Evolutionary conservation across 2,113 vertebrate genomes (phyloP), one percentile per base, ranked within the genome.

Genomic region (Junco hyemalis): DNA sequence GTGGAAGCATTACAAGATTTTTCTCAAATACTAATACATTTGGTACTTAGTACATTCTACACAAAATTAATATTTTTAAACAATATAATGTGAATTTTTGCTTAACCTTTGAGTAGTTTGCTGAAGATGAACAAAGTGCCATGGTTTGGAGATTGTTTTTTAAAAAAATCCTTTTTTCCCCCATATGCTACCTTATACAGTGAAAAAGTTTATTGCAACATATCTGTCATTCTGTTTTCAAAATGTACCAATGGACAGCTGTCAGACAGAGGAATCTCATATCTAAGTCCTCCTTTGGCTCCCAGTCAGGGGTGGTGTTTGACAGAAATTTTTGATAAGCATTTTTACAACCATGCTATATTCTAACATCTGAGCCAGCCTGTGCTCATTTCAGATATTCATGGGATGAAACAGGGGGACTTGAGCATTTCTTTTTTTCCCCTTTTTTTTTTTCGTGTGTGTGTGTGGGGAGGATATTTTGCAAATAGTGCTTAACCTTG

Each of bases 261-360:
- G 88, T 92, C 56, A 86, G 91, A 60, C 65, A 61, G 91, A 84
- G 84, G 86, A 87, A 94, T 90, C 50, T 83, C 87, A 86, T 70
- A 77, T 82, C 87, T 66, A 61, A 95, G 89, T 82, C 74, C 42
- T 92, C 42, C 38, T 80, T 80, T 94, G 96, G 87, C 89, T 91
- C 50, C 47, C 51, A 35, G 25, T 91, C 87, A 91, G 65, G 48
- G 19, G 14, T 72, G 42, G 25, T 79, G 54, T 44, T 89, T 76
- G 61, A 81, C 78, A 85, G 70, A 92, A 87, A 85, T 54, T 38
- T 57, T 64, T 85, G 70, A 31, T 65, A 71, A 72, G 28, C 64
- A n/a, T 76, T 94, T 86, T 61, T 88, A 24, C 64, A 91, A 45
- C 36, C 86, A 9, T 59, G 21, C 44, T 88, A 3, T 73, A 28